phyloP scores from a whole-genome alignment of 1,140 invertebrate species.

The Antheraea mylitta region DNA sequence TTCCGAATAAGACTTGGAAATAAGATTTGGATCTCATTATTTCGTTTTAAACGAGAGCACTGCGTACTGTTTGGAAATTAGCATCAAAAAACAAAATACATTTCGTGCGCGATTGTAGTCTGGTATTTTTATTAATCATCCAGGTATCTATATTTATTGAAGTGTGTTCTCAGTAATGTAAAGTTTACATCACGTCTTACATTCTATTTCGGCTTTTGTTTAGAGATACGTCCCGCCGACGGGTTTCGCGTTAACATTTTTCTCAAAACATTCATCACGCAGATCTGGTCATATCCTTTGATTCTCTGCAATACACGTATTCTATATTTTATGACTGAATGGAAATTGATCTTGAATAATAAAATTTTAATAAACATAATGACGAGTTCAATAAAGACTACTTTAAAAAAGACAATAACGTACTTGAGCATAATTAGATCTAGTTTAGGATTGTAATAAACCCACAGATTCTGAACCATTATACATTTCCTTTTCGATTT shows the following conservation, averaged over 20 bases:
- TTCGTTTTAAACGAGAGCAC: too few species aligned
- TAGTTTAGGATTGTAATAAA: too few species aligned
- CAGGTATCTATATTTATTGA: neutral
- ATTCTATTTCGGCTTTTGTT: constrained; percentile 47
- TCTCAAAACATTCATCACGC: constrained; percentile 8
- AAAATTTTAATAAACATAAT: too few species aligned
- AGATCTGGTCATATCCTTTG: neutral
- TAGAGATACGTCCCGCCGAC: constrained; percentile 44
- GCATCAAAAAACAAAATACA: neutral
- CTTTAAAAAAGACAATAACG: too few species aligned
- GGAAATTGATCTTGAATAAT: neutral
- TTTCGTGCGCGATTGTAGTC: neutral
- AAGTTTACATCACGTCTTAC: constrained; percentile 34
- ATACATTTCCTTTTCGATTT: too few species aligned
- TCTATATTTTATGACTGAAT: neutral
- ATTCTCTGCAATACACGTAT: neutral
- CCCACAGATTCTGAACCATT: too few species aligned
- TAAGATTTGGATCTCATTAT: too few species aligned
- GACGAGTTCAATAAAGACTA: too few species aligned
- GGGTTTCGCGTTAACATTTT: constrained; percentile 20
- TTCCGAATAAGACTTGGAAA: too few species aligned
- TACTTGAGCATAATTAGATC: too few species aligned
- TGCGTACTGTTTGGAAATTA: neutral
- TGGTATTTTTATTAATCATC: neutral
- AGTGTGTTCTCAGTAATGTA: constrained; percentile 12